phyloP scores from a whole-genome alignment of 2,888 invertebrate genomes.

The Parascotia fuliginaria region DNA sequence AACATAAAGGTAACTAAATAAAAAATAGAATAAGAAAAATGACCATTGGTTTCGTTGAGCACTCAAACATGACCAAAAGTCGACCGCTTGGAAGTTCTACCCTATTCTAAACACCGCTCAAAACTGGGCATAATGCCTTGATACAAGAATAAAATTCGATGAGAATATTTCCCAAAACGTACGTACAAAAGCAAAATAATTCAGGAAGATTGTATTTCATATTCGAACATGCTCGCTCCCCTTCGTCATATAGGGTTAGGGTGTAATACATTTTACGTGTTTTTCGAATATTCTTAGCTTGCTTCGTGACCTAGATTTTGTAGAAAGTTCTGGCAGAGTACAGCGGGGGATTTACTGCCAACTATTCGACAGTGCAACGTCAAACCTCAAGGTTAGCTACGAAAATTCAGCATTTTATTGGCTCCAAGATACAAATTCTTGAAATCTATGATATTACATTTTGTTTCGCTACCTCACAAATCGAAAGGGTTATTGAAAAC shows the following conservation, averaged over 20 bases:
- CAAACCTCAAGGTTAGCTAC: constrained; percentile 48
- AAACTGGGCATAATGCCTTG: constrained; percentile 3
- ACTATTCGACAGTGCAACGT: constrained; percentile 50
- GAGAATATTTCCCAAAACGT: constrained; percentile 6
- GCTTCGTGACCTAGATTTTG: constrained; percentile 59
- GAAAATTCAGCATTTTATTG: constrained; percentile 45
- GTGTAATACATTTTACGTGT: constrained; percentile 31
- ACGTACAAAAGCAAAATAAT: constrained; percentile 38
- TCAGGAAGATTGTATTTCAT: constrained; percentile 39
- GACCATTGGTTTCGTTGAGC: constrained; percentile 23
- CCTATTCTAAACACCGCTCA: background rate
- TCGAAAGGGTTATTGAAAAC: background rate
- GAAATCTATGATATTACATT: constrained; percentile 12
- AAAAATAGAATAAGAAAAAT: constrained; percentile 21
- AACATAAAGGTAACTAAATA: constrained; percentile 19
- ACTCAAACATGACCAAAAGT: constrained; percentile 26
- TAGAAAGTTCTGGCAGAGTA: constrained; percentile 48
- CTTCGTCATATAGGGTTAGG: constrained; percentile 24
- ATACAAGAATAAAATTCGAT: constrained; percentile 6
- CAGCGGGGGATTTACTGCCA: constrained; percentile 53
- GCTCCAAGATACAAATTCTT: constrained; percentile 25
- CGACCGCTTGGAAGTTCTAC: constrained; percentile 15
- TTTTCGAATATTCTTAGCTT: constrained; percentile 46
- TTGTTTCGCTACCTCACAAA: constrained; percentile 5
- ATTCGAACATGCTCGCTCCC: constrained; percentile 31